Evolutionary conservation across 2,797 vertebrate genomes (phyloP).

Genomic region (Chromobotia macracanthus): DNA sequence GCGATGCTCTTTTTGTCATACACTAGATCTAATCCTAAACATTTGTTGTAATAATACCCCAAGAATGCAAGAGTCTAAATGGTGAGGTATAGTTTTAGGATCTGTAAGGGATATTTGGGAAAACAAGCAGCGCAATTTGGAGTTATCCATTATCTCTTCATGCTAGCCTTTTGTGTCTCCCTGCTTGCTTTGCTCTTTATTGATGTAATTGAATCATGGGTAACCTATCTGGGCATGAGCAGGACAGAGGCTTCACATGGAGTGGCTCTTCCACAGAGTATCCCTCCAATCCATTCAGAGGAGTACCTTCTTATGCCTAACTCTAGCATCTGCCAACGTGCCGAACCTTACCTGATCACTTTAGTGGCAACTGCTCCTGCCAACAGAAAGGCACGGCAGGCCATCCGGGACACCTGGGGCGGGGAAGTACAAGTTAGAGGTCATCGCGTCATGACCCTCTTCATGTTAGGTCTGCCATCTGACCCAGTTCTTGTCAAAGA

Average conservation of each 20-base stretch:
- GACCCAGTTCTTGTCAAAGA: constrained; percentile 71
- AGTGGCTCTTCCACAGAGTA: constrained; percentile 64
- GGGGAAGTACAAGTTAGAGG: constrained; percentile 74
- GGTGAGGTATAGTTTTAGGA: constrained; percentile 69
- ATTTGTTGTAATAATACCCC: background rate
- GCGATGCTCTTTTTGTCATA: no score
- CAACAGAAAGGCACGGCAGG: constrained; percentile 74
- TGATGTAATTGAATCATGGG: constrained; percentile 76
- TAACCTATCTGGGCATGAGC: constrained; percentile 71
- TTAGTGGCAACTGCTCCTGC: constrained; percentile 75
- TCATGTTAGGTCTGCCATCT: constrained; percentile 74
- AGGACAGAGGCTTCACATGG: constrained; percentile 46
- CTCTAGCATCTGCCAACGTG: constrained; percentile 77
- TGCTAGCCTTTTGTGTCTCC: constrained; percentile 39
- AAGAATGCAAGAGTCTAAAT: constrained; percentile 54
- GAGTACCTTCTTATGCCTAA: constrained; percentile 81
- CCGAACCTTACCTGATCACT: constrained; percentile 79
- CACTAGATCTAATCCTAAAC: background rate
- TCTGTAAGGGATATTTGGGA: constrained; percentile 66
- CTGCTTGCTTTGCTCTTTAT: constrained; percentile 72
- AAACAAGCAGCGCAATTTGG: constrained; percentile 66
- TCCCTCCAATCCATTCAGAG: constrained; percentile 70
- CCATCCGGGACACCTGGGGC: constrained; percentile 81
- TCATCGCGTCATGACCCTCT: constrained; percentile 77
- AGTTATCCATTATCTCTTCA: constrained; percentile 56